Conservation (phyloP, 2,113 vertebrate genomes). For the Scomber japonicus region DNA sequence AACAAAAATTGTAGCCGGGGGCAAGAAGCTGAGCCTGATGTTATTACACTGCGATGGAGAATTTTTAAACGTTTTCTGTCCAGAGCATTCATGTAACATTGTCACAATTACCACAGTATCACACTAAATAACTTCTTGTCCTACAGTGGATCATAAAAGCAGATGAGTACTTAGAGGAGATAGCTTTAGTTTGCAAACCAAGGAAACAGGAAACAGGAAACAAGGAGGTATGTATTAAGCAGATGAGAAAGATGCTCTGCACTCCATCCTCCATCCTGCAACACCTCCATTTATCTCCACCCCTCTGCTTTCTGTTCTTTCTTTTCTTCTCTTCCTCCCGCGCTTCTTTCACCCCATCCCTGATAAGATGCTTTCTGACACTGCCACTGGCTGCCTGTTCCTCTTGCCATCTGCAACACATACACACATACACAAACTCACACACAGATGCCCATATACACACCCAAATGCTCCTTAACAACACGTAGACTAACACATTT, state of each 20-base stretch:
- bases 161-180: too few species aligned
- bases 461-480: not conserved
- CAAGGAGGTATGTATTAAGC: not conserved
- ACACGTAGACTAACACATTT: slow-evolving; percentile 18
- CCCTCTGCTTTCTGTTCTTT: slow-evolving; percentile 35
- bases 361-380: slow-evolving; percentile 77
- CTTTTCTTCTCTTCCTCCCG: slow-evolving; percentile 33
- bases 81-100: not conserved
- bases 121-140: not conserved
- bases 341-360: slow-evolving; percentile 34
- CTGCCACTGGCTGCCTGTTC: slow-evolving; percentile 68
- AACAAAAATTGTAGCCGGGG: slow-evolving; percentile 58
- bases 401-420: slow-evolving; percentile 63
- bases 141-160: not conserved
- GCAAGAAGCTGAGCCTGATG: slow-evolving; percentile 65
- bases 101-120: not conserved
- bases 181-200: slow-evolving; percentile 1
- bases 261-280: slow-evolving; percentile 8
- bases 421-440: slow-evolving; percentile 4
- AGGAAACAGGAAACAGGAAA: slow-evolving; percentile 11
- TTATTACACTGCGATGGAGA: slow-evolving; percentile 52
- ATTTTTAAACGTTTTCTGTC: slow-evolving; percentile 15
- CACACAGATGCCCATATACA: not conserved
- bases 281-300: slow-evolving; percentile 24
- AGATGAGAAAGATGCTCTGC: slow-evolving; percentile 11